Base-by-base conservation (phyloP, 2,797 vertebrate genomes). In the Triplophysa yarkandensis region DNA sequence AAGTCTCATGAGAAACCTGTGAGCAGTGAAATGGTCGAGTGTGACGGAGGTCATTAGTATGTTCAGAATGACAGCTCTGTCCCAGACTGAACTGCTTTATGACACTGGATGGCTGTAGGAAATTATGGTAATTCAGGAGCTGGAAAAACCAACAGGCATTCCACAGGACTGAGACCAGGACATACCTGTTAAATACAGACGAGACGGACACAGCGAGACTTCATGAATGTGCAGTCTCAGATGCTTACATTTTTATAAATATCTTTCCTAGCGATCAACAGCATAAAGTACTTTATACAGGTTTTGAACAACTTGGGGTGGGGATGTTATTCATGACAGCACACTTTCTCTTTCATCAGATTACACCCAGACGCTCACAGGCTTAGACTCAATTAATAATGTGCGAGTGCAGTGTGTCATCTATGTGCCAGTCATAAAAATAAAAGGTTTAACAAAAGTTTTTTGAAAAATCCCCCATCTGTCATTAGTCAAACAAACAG, bases 71-170 rank as follows among this genome's bases (percentile, higher is more conserved):
- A 41, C 63, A 65, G 30, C 34, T 36, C 39, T 58, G 13, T 44
- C 46, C 32, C 23, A 30, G 19, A 52, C 32, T 25, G 48, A 54
- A 55, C 32, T n/a, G 48, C 39, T 61, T 48, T 30, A 61, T 27
- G 41, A 54, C 39, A 50, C 36, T 71, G 32, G 13, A 30, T 43
- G 62, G 27, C 62, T 76, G 65, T 62, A 76, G 74, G 68, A 64
- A 72, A 76, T 72, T 34, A 72, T 68, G 68, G 39, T 76, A 71
- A 76, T 80, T 72, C 71, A 30, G 36, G 63, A 17, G 36, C 44
- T 72, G 68, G 73, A 76, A 80, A 76, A 76, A 71, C 34, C 68
- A 71, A 76, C 55, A 80, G 68, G 55, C 57, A 68, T 27, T 4
- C 67, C 71, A 36, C 68, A 39, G 62, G 16, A 27, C 72, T 17